Conservation (phyloP, 2,888 invertebrate species). For the Drosophila paucipuncta region DNA sequence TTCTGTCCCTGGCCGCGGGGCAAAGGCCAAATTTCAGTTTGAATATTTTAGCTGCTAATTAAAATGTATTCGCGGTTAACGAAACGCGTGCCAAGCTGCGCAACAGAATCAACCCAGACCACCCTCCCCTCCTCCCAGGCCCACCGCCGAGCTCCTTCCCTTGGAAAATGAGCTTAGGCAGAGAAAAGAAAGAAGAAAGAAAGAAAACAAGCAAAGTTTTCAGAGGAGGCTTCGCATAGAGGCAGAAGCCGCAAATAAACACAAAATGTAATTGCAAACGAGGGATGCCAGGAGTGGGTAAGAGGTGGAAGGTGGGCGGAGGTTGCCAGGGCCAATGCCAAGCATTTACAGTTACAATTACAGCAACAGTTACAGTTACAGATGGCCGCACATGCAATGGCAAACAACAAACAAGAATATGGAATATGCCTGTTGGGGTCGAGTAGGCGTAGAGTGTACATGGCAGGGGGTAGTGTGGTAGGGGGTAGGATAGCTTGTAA, state of each 20-base stretch:
- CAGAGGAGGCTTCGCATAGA: constrained; percentile 31
- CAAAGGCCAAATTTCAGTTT: constrained; percentile 78
- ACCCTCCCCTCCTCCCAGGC: not conserved
- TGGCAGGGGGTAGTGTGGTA: not conserved
- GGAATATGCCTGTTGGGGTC: constrained; percentile 3
- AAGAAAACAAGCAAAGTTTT: constrained; percentile 36
- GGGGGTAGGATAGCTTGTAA: not conserved
- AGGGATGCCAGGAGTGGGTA: not conserved
- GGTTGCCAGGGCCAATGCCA: constrained; percentile 28
- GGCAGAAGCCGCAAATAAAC: constrained; percentile 70
- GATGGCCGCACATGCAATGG: constrained; percentile 48
- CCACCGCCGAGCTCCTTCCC: not conserved
- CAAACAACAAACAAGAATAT: constrained; percentile 52
- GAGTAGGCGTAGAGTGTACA: not conserved
- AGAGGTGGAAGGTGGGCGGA: not conserved
- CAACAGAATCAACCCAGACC: not conserved
- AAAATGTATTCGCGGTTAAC: constrained; percentile 80
- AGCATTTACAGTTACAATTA: constrained; percentile 41
- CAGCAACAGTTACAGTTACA: constrained; percentile 35
- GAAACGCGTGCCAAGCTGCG: constrained; percentile 53
- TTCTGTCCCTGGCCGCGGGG: constrained; percentile 38
- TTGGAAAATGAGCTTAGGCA: constrained; percentile 44
- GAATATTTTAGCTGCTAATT: constrained; percentile 79
- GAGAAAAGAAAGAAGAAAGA: constrained; percentile 1
- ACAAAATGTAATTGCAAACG: constrained; percentile 69